Evolutionary conservation across 2,113 vertebrate genomes (phyloP), one percentile per base, ranked within the genome.

Genomic region (Geococcyx californianus): DNA sequence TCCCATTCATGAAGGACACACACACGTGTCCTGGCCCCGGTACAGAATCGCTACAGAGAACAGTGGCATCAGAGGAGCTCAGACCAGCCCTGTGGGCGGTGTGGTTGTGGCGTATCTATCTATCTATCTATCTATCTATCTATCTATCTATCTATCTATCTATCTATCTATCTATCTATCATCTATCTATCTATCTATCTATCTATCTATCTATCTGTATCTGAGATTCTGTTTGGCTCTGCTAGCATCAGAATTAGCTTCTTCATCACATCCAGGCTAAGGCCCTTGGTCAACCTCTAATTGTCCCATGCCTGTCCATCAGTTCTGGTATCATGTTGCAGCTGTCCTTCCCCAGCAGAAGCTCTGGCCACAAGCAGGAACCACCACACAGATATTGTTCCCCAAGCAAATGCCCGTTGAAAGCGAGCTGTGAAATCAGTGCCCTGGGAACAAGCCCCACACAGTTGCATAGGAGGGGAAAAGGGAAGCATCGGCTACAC

Each of bases 61-160:
- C 9, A 0, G 68, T 0, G 0, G 77, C 4, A 7, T 66, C 3
- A 0, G 21, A 0, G 0, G 44, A 29, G 33, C 34, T 36, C 44
- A n/a, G 58, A 8, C 13, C 23, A 23, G 18, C 54, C 26, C 31
- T 3, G 5, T 2, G 25, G 33, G 10, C 69, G 56, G 38, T 3
- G 1, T 1, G 16, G 47, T 8, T 11, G 31, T 13, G 47, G 31
- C 29, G 19, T 7, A 9, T 2, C n/a, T n/a, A n/a, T n/a, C n/a
- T n/a, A n/a, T n/a, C n/a, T n/a, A n/a, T n/a, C n/a, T n/a, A n/a
- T n/a, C n/a, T n/a, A n/a, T n/a, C n/a, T n/a, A n/a, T n/a, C n/a
- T n/a, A n/a, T n/a, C n/a, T n/a, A n/a, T n/a, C n/a, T n/a, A n/a
- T n/a, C n/a, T n/a, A n/a, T n/a, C n/a, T n/a, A n/a, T n/a, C n/a